Base-by-base conservation (phyloP, 2,888 invertebrate species). In the Callimorpha dominula region DNA sequence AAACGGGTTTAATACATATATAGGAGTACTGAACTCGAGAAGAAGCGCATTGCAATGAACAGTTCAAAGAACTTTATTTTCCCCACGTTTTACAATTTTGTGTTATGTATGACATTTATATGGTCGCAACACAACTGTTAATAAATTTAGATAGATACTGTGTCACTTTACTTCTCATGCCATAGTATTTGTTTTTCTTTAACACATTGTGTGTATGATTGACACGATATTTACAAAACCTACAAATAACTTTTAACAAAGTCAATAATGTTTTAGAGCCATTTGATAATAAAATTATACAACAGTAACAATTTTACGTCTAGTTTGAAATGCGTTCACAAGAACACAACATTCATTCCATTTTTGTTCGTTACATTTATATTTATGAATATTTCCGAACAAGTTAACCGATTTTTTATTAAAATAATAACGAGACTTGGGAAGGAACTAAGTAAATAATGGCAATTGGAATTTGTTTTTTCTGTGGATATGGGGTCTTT, bases 301-400 rank as follows among this genome's bases (percentile, higher is more conserved):
- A 31, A 65, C 31, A 65, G 20, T 20, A 65, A 65, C 65, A 65
- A 65, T 20, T 46, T 64, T 64, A 20, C n/a, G 14, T 20, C n/a
- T 7, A 46, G n/a, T 65, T 65, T 20, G 20, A 12, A 46, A 46
- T 14, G 11, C 9, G 54, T 54, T 54, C 54, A 31, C 31, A 1
- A 54, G n/a, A 20, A 54, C 54, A 54, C n/a, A 54, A 9, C 54
- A 54, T n/a, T 20, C 4, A 52, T 52, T 17, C 5, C 11, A n/a
- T 9, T 57, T 57, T 57, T 57, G 12, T 57, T 12, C 12, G 8
- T 57, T 57, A 20, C 11, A 57, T 12, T 20, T 60, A 17, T 52
- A 17, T 17, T 52, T 52, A 60, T 14, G 14, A 60, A 60, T 11
- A 7, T 60, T 14, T 14, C 14, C 60, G 3, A 60, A 60, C 14